Base-by-base conservation (phyloP, 2,113 vertebrate genomes). In the Emydocephalus ijimae region DNA sequence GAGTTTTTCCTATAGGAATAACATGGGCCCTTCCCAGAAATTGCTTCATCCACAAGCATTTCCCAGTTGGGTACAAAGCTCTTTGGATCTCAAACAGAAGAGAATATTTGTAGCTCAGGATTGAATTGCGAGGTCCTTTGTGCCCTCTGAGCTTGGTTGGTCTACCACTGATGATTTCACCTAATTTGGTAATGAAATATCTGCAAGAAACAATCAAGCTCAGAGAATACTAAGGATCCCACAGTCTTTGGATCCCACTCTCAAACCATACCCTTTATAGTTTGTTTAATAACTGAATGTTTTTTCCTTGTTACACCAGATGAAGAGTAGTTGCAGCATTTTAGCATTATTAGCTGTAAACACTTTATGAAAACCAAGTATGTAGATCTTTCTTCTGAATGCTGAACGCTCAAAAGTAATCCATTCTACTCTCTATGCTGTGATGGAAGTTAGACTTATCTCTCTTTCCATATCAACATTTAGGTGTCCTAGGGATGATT, bases 401-500 rank as follows among this genome's bases (percentile, higher is more conserved):
- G 7, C n/a, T 81, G 34, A 86, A 34, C 3, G n/a, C n/a, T n/a
- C n/a, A n/a, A n/a, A n/a, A n/a, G 2, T 61, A 55, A 10, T 29
- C 91, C 91, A 61, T 29, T 59, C 92, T 90, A 23, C 5, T 50
- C 94, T 91, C 5, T 45, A 74, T 89, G 18, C 69, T 89, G 24
- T 90, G 92, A 4, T 54, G 56, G 74, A 87, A 88, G 94, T 39
- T 56, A 74, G 89, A 94, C 89, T 69, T 20, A 1, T 29, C 39
- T 10, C 8, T 69, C 91, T 93, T 95, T 90, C 61, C 59, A 93
- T 92, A 93, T 95, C 92, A 95, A 57, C 55, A 55, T 95, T 96
- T 94, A 90, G 94, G 90, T 93, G 61, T 91, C 95, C 91, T 96
- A 93, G 95, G 96, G 96, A 93, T 93, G 95, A 95, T 95, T 64